Evolutionary conservation across 2,113 vertebrate species (phyloP).

Genomic region (Trogon melanurus): DNA sequence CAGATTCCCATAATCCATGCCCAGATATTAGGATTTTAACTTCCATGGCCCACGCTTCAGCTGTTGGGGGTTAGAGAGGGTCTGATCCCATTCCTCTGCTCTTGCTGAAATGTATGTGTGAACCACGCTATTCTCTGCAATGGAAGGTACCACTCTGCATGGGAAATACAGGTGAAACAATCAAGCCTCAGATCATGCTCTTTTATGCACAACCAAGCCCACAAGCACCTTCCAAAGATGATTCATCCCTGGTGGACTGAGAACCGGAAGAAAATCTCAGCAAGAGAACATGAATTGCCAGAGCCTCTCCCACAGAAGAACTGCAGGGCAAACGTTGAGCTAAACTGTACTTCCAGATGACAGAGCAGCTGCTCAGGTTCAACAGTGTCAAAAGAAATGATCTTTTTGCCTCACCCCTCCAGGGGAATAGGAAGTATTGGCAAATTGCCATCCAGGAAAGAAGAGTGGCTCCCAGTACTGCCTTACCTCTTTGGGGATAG

Average conservation of each 20-base stretch:
- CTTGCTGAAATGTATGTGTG: not conserved
- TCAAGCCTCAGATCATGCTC: not conserved
- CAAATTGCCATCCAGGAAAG: not conserved
- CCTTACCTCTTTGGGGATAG: conserved; percentile 93
- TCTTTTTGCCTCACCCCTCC: not conserved
- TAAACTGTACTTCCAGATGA: not conserved
- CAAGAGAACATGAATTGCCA: not conserved
- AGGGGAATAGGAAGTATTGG: not conserved
- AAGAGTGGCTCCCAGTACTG: not conserved
- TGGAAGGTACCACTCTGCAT: not conserved
- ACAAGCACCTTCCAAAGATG: not conserved
- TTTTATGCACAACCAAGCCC: not conserved
- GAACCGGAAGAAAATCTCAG: not conserved
- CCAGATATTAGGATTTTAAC: conserved; percentile 2
- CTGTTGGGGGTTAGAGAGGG: not conserved
- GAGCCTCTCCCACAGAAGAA: not conserved
- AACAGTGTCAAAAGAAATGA: not conserved
- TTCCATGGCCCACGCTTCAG: not conserved
- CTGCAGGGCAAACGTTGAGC: not conserved
- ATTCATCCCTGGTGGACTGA: not conserved
- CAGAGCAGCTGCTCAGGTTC: not conserved
- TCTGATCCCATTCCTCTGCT: not conserved
- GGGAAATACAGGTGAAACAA: not conserved
- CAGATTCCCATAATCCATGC: not conserved
- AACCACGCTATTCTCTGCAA: not conserved